Conservation (phyloP, 2,888 invertebrate species). For the Pachycephus smyrnensis region DNA sequence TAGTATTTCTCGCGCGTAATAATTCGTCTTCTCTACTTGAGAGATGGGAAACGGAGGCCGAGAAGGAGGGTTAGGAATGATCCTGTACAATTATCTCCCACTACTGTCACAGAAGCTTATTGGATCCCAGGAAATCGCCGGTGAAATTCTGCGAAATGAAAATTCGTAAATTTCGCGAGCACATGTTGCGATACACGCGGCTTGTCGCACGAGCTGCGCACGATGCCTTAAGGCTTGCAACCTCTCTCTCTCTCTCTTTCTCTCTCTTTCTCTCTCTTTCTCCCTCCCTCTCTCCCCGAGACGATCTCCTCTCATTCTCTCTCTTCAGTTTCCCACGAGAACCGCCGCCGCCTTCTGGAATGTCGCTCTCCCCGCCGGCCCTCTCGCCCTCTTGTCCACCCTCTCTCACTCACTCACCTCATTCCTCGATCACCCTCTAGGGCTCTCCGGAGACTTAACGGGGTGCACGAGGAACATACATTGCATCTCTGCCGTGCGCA, state of each 20-base stretch:
- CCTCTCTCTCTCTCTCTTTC: constrained; percentile 48
- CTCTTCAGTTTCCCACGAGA: constrained; percentile 66
- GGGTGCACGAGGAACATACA: constrained; percentile 30
- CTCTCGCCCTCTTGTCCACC: constrained; percentile 24
- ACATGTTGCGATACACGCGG: constrained; percentile 32
- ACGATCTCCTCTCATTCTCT: constrained; percentile 51
- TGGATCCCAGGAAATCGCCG: neutral
- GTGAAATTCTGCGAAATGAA: constrained; percentile 33
- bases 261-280: constrained; percentile 56
- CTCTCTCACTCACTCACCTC: constrained; percentile 35
- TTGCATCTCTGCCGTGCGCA: constrained; percentile 3
- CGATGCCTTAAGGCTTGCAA: constrained; percentile 52
- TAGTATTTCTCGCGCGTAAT: too few species aligned
- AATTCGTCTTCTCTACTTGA: too few species aligned
- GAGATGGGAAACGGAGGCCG: too few species aligned
- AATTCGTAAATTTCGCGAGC: constrained; percentile 36
- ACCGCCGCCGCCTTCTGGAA: constrained; percentile 66
- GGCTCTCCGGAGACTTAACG: constrained; percentile 32
- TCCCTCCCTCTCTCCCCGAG: constrained; percentile 36
- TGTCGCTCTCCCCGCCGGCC: constrained; percentile 60
- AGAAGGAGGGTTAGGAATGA: too few species aligned
- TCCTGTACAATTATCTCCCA: too few species aligned
- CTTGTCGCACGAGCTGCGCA: constrained; percentile 57
- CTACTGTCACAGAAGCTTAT: neutral
- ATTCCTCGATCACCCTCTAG: constrained; percentile 25